A percentile compares a stretch with the other conserved stretches of the same genome.
phyloP scores from a whole-genome alignment of 2,888 invertebrate species.

The Tethea ocularis region DNA sequence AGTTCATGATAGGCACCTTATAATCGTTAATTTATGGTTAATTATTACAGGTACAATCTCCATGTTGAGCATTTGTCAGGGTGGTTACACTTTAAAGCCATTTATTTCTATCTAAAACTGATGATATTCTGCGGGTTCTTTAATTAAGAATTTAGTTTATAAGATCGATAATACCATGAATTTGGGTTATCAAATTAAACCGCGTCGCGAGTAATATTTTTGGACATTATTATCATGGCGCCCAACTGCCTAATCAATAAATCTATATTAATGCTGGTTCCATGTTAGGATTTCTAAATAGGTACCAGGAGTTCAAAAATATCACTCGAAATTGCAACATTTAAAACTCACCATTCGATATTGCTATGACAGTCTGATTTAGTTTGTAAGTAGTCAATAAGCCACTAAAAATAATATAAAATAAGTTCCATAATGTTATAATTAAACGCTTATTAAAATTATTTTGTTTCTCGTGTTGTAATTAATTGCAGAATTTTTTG shows the following conservation, averaged over 20 bases:
- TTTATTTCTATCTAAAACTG: too few relatives aligned
- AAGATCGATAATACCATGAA: constrained; percentile 33
- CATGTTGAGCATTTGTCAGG: too few relatives aligned
- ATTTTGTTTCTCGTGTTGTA: neutral
- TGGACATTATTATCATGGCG: neutral
- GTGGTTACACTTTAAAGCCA: too few relatives aligned
- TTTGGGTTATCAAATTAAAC: constrained; percentile 35
- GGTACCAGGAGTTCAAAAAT: neutral
- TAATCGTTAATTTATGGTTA: too few relatives aligned
- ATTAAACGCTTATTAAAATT: neutral
- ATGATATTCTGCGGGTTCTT: neutral
- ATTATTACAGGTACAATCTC: too few relatives aligned
- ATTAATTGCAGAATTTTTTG: neutral
- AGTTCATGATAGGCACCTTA: too few relatives aligned
- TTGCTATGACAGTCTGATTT: constrained; percentile 72
- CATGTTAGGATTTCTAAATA: too few relatives aligned
- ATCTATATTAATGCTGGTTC: neutral
- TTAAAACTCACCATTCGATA: constrained; percentile 75
- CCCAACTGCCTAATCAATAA: too few relatives aligned
- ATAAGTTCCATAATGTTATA: neutral
- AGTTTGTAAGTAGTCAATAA: constrained; percentile 40
- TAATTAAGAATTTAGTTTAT: constrained; percentile 11
- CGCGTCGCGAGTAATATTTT: constrained; percentile 23
- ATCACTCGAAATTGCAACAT: constrained; percentile 10
- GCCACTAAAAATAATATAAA: too few relatives aligned